These are phyloP conservation scores for Muricea muricata DNA, from an alignment of 92 coral and sea anemone genomes.

Conservation along the genomic window DNA sequence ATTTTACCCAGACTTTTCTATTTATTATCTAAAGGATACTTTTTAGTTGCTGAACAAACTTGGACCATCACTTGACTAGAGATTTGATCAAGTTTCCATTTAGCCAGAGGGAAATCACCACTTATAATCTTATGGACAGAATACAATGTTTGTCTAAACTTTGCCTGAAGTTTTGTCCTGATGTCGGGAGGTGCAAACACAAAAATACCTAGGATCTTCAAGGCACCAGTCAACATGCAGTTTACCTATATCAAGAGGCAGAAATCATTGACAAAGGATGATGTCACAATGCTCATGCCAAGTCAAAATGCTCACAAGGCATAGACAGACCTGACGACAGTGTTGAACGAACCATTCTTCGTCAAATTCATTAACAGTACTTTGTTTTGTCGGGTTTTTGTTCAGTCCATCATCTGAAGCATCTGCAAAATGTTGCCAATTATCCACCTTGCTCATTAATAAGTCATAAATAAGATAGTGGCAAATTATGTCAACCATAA, in stretches of 20 bases:
- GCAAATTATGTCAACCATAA: too few relatives aligned
- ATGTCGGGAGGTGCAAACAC: conserved; percentile 89
- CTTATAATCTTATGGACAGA: conserved; percentile 70
- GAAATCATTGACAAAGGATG: neutral
- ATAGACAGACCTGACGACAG: conserved; percentile 91
- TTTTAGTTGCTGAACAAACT: conserved; percentile 91
- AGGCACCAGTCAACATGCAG: conserved; percentile 89
- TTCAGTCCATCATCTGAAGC: neutral
- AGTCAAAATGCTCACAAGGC: neutral
- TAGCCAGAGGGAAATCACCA: conserved; percentile 3
- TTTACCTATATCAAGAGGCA: conserved; percentile 62
- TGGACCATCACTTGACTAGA: conserved; percentile 73
- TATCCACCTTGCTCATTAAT: too few relatives aligned
- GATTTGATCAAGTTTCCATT: conserved; percentile 8
- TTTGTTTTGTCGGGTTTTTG: conserved; percentile 6
- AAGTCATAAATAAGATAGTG: too few relatives aligned
- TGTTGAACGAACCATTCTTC: conserved; percentile 91
- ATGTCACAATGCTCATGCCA: neutral
- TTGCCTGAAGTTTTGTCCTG: conserved; percentile 72
- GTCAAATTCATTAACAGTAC: conserved; percentile 62
- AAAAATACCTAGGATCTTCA: conserved; percentile 84
- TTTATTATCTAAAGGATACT: conserved; percentile 65
- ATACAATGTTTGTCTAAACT: conserved; percentile 78
- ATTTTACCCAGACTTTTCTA: too few relatives aligned
- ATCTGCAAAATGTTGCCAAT: neutral